Evolutionary conservation across 2,797 vertebrate species (phyloP), one percentile per base, ranked within the genome.

Genomic region (Emydoidea blandingii): DNA sequence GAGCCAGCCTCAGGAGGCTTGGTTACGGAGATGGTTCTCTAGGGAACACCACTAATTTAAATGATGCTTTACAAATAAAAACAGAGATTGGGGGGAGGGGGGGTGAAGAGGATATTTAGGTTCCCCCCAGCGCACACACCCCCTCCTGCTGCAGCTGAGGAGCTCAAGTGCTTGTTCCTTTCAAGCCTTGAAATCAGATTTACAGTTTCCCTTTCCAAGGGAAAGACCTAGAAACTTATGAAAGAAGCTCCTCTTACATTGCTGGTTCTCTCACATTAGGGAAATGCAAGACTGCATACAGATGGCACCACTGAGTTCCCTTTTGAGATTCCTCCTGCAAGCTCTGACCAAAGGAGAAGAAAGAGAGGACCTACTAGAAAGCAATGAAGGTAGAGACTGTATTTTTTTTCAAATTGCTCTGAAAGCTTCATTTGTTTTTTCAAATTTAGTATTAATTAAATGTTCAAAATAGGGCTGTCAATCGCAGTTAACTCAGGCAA

Each of bases 11-110:
- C 23, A 18, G 56, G 8, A 31, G 6, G 41, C 3, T 8, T 15
- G 41, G 37, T 76, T 76, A 76, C 6, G 14, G 41, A 31, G 27
- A 50, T 8, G 57, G 15, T 2, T n/a, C 31, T 1, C 0, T 52
- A 8, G 82, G 4, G 6, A 4, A 12, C 1, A 56, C 4, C 34
- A 53, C 44, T 5, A 31, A 12, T 14, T 34, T 52, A 52, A 68
- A 11, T 5, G 8, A 19, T 50, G 54, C 23, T 34, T 56, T 83
- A 54, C 0, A 18, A 41, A 27, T 23, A 83, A 54, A 78, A 54
- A 37, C 34, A 18, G 12, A 79, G 65, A 53, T 18, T 25, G 37
- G 83, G 54, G 56, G 15, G 47, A n/a, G 44, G 44, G 44, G 44
- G 44, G 21, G 18, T 34, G 44, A 76, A 62, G 37, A 18, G n/a